A percentile compares a stretch with the other conserved stretches of the same genome.
Conservation (phyloP, 2,888 invertebrate species). For the Drosophila niveifrons region DNA sequence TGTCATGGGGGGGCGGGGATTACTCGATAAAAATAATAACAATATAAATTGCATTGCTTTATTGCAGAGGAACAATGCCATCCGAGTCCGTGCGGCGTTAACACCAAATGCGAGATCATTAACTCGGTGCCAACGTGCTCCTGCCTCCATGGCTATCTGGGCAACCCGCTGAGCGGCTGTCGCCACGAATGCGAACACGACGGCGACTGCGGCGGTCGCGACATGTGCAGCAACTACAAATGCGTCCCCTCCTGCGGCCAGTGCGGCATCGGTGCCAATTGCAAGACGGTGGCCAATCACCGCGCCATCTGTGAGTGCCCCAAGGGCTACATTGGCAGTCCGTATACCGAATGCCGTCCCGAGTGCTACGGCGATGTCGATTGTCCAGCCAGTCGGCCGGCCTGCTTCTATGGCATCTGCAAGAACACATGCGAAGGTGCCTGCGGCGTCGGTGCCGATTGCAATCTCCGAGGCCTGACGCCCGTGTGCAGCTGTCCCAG, state of each 20-base stretch:
- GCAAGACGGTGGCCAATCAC: constrained; percentile 91
- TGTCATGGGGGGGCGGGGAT: too few relatives aligned
- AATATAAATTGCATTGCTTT: background rate
- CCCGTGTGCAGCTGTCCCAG: constrained; percentile 94
- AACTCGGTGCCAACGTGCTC: constrained; percentile 92
- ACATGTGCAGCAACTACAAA: constrained; percentile 90
- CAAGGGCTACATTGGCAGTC: constrained; percentile 92
- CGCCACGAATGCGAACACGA: constrained; percentile 93
- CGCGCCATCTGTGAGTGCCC: constrained; percentile 92
- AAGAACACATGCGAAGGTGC: constrained; percentile 93
- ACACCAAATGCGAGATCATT: constrained; percentile 92
- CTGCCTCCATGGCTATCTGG: constrained; percentile 91
- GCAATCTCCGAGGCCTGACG: constrained; percentile 90
- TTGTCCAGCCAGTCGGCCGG: constrained; percentile 91
- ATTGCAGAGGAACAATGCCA: constrained; percentile 91
- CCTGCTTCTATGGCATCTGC: constrained; percentile 93
- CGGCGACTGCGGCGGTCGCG: constrained; percentile 89
- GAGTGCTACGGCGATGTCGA: constrained; percentile 93
- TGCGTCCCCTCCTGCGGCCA: constrained; percentile 91
- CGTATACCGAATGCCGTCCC: constrained; percentile 91
- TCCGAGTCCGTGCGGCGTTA: constrained; percentile 92
- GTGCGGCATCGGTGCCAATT: constrained; percentile 92
- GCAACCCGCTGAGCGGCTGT: constrained; percentile 92
- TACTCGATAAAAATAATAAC: too few relatives aligned
- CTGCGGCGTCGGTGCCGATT: constrained; percentile 93